Base-by-base conservation (phyloP, 2,113 vertebrate species). In the Gymnocephalus cernua region DNA sequence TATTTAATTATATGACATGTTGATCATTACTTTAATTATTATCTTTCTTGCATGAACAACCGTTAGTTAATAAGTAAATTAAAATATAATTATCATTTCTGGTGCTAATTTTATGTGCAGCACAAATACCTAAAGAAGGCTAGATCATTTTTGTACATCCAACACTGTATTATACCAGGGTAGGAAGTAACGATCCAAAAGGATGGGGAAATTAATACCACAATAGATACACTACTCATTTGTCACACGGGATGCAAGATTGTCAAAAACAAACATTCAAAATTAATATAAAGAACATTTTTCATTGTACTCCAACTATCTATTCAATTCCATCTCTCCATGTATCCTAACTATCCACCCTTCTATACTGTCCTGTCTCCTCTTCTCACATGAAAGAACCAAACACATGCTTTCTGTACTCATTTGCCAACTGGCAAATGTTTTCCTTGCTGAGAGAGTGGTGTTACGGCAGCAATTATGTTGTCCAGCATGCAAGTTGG, bases 1-100 rank as follows among this genome's bases (percentile, higher is more conserved):
- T 83, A 85, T 92, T 89, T 76, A 83, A 90, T 81, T 62, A 38
- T 71, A 81, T 67, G 48, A 86, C 77, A 75, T 88, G 84, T 85
- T 72, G 84, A 91, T 88, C 80, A 89, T 74, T 85, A 71, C 74
- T 90, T 86, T 79, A 87, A 91, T 92, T 82, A 87, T 86, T 81
- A 88, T 86, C 69, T 74, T 87, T 90, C 80, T 85, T 85, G 90
- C 86, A 84, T 87, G 89, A 92, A 90, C 67, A 80, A 72, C 44
- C 72, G 25, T 76, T 79, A 70, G 80, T 77, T 91, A 86, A 89
- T 73, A 68, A 84, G 72, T 82, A 89, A 86, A 92, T 91, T 84
- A 85, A 83, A 92, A 86, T 80, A 83, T 76, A n/a, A 90, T 89
- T 90, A 85, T 80, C 79, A 89, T 87, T 83, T 63, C 70, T 70